Evolutionary conservation across 2,888 invertebrate genomes (phyloP).

Genomic region (Mallateleia sp.): DNA sequence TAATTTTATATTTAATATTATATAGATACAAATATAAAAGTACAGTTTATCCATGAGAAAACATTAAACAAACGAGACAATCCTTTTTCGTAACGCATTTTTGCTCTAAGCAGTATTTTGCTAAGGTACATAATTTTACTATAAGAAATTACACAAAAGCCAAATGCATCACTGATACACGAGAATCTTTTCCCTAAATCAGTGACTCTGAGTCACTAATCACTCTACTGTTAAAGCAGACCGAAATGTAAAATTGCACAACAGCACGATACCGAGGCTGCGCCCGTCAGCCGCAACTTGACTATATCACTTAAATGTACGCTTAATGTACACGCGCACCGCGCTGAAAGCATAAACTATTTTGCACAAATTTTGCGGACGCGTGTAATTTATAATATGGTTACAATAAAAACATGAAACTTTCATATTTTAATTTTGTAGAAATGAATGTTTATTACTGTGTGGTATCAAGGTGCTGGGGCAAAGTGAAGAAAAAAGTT

Average conservation of each 20-base stretch:
- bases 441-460: conserved; percentile 70
- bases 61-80: too few relatives aligned
- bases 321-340: conserved; percentile 38
- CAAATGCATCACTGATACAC: conserved; percentile 10
- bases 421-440: conserved; percentile 67
- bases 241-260: conserved; percentile 36
- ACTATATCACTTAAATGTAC: conserved; percentile 54
- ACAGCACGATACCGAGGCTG: conserved; percentile 33
- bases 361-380: conserved; percentile 46
- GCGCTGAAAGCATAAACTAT: conserved; percentile 44
- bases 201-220: conserved; percentile 18
- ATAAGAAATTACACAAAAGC: too few relatives aligned
- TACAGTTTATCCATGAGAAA: too few relatives aligned
- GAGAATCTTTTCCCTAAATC: background rate
- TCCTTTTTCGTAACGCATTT: too few relatives aligned
- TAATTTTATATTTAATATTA: too few relatives aligned
- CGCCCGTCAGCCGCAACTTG: conserved; percentile 40
- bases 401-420: conserved; percentile 64
- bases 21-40: too few relatives aligned
- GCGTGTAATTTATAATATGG: conserved; percentile 51
- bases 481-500: conserved; percentile 28
- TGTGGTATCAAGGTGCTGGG: conserved; percentile 1
- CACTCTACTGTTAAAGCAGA: conserved; percentile 20
- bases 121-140: too few relatives aligned
- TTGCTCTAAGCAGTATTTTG: too few relatives aligned